Conservation (phyloP, 2,113 vertebrate genomes). For the Todiramphus saurophagus region DNA sequence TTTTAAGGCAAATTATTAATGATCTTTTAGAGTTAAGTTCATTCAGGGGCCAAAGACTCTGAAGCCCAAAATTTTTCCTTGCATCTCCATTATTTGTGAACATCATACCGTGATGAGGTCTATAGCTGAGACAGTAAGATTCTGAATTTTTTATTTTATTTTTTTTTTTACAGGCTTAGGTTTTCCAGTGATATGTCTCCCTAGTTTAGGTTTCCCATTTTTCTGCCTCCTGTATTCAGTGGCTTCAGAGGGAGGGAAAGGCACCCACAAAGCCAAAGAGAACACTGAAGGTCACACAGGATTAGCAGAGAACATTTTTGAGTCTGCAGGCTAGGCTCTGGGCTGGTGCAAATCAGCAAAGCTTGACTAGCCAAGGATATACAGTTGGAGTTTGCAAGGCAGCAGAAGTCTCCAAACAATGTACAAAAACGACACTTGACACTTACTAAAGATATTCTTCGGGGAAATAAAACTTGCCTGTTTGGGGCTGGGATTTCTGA, state of each 20-base stretch:
- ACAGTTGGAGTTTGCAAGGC: not conserved
- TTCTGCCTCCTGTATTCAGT: not conserved
- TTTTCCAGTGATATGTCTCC: not conserved
- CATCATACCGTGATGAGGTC: not conserved
- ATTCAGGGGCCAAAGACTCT: not conserved
- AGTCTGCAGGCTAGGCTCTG: not conserved
- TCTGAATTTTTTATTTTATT: not conserved
- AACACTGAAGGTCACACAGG: not conserved
- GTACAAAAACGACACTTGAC: not conserved
- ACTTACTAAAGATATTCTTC: not conserved
- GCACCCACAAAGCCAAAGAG: not conserved
- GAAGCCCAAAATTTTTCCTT: not conserved
- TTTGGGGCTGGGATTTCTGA: not conserved
- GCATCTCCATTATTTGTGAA: not conserved
- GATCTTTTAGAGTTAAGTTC: not conserved
- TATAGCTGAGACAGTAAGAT: not conserved
- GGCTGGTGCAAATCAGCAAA: not conserved
- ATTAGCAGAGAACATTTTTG: not conserved
- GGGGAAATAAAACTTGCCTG: not conserved
- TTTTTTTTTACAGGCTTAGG: not conserved
- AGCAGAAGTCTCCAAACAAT: not conserved
- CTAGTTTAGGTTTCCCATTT: not conserved
- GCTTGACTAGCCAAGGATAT: not conserved
- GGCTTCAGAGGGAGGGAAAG: not conserved
- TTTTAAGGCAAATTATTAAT: not conserved